Base-by-base conservation (phyloP, 1,140 invertebrate genomes). In the Carposina sasakii region DNA sequence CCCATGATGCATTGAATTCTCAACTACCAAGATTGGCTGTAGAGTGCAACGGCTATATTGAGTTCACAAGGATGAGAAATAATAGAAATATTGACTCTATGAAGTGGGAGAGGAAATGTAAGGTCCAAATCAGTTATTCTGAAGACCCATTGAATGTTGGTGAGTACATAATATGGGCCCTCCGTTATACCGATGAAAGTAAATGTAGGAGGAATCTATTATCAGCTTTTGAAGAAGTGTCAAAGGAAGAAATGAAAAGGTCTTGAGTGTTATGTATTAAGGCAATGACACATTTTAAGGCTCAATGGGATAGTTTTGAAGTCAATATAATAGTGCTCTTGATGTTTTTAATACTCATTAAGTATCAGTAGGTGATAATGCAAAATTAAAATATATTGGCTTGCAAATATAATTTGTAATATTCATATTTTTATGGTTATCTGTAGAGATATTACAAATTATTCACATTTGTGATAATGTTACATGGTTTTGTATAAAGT, bases 31-130 rank as follows among this genome's bases (percentile, higher is more conserved):
- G 73, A 52, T 48, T 73, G 34, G 73, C 70, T 26, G 73, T 81
- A 36, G 73, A 84, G 62, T 81, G 83, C 28, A 82, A 85, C 53
- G 87, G 87, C 20, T 76, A 79, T 42, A 67, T 89, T 34, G 82
- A 87, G 54, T 89, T 88, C 62, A 77, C 74, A 33, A 85, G 76
- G 63, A 76, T 74, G 5, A 85, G 81, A 57, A 76, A 79, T 41
- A 87, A 78, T 59, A 73, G 85, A 42, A 76, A 78, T 40, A 64
- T 74, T 4, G 75, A 76, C 21, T 68, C 82, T 39, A 82, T 83
- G 30, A 88, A 87, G 53, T 89, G 87, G 87, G 76, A 86, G 37
- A 70, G 88, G 22, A 87, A 87, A 26, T 88, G 86, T 60, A 88
- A 87, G 63, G 60, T 89, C 22, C 86, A 88, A 60, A 77, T 88